Base-by-base conservation (phyloP, 2,888 invertebrate genomes). In the Sminthurinus aureus region DNA sequence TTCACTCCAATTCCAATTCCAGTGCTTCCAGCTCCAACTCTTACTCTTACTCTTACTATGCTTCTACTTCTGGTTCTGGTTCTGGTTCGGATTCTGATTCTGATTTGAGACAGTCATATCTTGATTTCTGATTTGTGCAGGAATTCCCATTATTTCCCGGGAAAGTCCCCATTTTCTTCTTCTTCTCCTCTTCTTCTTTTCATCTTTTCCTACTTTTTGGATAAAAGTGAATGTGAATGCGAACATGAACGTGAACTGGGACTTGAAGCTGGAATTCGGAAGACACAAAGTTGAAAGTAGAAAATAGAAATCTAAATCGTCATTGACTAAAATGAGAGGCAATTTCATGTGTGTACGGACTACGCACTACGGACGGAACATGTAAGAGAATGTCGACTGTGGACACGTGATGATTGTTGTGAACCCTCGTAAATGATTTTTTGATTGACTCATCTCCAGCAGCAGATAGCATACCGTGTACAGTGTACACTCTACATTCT, bases 351-450 rank as follows among this genome's bases (percentile, higher is more conserved):
- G 58, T 3, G 18, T 18, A 58, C n/a, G n/a, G n/a, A n/a, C n/a
- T n/a, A n/a, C n/a, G n/a, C n/a, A n/a, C n/a, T n/a, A n/a, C n/a
- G 13, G 9, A 58, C 58, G 2, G 58, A 15, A 38, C 6, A 6
- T 38, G 38, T 38, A 6, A 4, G 38, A 38, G 38, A 4, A 6
- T 58, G 58, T 18, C 4, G 58, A 15, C 1, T 13, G 2, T 58
- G 58, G 22, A 13, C 24, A 13, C 73, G 58, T 81, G 64, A 22
- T 73, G 64, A 13, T 52, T 73, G 20, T 74, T 64, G 58, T 81
- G 74, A 66, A 26, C 74, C 73, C 74, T 73, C 11, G 52, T 81
- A 81, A 83, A 83, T 83, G 83, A 83, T 83, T 83, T 83, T 83
- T 79, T 83, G 83, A 83, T 83, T 83, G 83, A 83, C 78, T 83